A percentile compares a stretch with the other conserved stretches of the same genome.
These are phyloP conservation scores for Sclerurus mexicanus DNA, from an alignment of 2,113 vertebrate genomes.

Conservation along the genomic window DNA sequence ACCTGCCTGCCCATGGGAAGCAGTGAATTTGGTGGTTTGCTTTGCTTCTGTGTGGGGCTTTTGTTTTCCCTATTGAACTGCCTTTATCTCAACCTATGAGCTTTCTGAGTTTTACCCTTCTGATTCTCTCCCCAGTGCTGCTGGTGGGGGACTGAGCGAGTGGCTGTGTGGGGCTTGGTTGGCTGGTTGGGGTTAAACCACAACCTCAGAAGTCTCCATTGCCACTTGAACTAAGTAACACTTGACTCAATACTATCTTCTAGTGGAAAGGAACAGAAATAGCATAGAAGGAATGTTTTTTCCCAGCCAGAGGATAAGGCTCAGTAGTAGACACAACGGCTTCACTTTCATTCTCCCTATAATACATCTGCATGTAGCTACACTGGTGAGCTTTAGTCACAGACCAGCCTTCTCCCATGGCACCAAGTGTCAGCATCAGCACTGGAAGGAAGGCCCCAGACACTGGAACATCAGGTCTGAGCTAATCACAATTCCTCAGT, in stretches of 20 bases:
- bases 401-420: neutral
- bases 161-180: neutral
- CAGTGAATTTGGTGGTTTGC: neutral
- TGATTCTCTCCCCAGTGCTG: neutral
- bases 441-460: rapidly evolving
- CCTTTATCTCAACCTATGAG: neutral
- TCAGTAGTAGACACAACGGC: rapidly evolving
- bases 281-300: neutral
- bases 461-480: neutral
- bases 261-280: neutral
- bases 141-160: neutral
- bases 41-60: neutral
- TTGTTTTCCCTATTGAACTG: neutral
- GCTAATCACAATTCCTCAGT: rapidly evolving
- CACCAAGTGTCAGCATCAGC: rapidly evolving
- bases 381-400: neutral
- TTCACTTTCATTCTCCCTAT: neutral
- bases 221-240: rapidly evolving
- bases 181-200: neutral
- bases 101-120: neutral
- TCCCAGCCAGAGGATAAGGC: neutral
- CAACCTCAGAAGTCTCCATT: neutral
- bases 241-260: neutral
- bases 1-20: neutral
- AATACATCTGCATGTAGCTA: rapidly evolving